phyloP scores from a whole-genome alignment of 2,888 invertebrate genomes.

The Altica lythri region DNA sequence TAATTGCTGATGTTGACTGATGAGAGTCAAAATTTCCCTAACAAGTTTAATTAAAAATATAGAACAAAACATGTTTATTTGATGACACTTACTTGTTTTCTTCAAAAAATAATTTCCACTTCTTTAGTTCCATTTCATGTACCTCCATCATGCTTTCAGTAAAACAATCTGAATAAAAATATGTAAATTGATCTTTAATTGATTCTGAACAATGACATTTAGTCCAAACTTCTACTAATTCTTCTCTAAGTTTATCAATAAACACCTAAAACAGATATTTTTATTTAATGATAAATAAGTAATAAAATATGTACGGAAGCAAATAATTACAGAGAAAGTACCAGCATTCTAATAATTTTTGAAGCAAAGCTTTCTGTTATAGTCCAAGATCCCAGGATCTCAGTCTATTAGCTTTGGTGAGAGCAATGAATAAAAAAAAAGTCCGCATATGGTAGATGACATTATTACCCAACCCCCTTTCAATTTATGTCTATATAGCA shows the following conservation, averaged over 20 bases:
- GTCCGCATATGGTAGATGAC: too few species aligned
- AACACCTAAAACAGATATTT: conserved; percentile 50
- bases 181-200: conserved; percentile 66
- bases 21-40: conserved; percentile 68
- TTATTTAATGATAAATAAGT: neutral
- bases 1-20: conserved; percentile 68
- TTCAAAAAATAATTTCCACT: conserved; percentile 68
- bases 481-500: too few species aligned
- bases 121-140: conserved; percentile 78
- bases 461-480: too few species aligned
- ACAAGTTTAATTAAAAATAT: neutral
- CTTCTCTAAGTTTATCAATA: conserved; percentile 70
- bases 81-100: conserved; percentile 62
- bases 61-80: neutral
- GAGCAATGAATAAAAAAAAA: neutral
- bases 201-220: conserved; percentile 68
- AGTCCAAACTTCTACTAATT: conserved; percentile 78
- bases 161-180: conserved; percentile 70
- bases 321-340: neutral
- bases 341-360: neutral
- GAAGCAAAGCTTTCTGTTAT: neutral
- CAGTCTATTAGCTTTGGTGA: neutral
- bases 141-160: conserved; percentile 79
- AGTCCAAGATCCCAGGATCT: neutral
- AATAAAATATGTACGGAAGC: neutral